Evolutionary conservation across 1,140 invertebrate genomes (phyloP).

Genomic region (Lepidurus apus): DNA sequence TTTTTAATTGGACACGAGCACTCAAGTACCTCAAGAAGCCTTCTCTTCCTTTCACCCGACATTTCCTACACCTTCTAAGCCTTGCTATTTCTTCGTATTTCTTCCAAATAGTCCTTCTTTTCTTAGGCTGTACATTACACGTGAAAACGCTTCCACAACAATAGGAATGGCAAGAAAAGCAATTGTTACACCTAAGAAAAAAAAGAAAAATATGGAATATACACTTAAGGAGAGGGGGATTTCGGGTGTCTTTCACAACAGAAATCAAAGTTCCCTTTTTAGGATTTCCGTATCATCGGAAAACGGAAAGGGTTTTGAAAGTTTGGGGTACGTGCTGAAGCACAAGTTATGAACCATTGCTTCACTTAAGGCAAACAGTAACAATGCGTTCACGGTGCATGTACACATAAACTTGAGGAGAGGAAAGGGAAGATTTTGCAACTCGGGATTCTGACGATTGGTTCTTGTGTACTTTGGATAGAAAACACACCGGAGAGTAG

Average conservation of each 20-base stretch:
- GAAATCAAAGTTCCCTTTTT: too few species aligned
- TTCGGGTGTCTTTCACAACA: too few species aligned
- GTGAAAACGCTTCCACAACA: too few species aligned
- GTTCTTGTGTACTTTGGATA: not conserved
- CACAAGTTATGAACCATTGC: not conserved
- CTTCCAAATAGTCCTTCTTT: not conserved
- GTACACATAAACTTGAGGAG: not conserved
- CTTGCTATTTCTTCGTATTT: not conserved
- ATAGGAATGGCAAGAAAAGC: too few species aligned
- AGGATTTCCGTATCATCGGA: too few species aligned
- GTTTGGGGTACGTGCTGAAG: not conserved
- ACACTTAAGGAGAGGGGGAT: too few species aligned
- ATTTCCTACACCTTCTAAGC: not conserved
- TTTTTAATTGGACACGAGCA: conserved; percentile 19
- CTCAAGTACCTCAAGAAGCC: not conserved
- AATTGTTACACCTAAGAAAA: too few species aligned
- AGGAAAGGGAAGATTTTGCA: not conserved
- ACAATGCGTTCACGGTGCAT: not conserved
- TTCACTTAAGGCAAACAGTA: not conserved
- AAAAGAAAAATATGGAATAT: too few species aligned
- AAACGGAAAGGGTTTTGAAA: not conserved
- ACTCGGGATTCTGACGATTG: not conserved
- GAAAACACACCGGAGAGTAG: too few species aligned
- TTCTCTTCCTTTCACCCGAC: not conserved
- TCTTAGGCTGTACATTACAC: too few species aligned